Conservation (phyloP, 1,140 invertebrate species). For the Babylonia areolata region DNA sequence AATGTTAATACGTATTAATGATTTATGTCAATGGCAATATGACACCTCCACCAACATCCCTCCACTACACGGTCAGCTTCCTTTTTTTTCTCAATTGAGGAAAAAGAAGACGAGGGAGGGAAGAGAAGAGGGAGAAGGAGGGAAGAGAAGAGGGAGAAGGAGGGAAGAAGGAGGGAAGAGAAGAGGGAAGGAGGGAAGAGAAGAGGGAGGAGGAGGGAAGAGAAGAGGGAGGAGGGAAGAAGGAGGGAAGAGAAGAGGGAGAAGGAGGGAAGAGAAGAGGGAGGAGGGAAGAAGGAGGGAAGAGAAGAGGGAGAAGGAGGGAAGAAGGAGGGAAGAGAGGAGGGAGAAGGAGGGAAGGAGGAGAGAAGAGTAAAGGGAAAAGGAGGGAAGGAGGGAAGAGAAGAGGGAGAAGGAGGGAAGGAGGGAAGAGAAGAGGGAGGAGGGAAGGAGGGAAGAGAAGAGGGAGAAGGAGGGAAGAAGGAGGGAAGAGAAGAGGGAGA, state of each 20-base stretch:
- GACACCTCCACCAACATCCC: no score
- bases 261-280: no score
- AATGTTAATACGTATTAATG: no score
- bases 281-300: no score
- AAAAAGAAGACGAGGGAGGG: no score
- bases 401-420: background rate
- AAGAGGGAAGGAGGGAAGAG: background rate
- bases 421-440: background rate
- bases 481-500: background rate
- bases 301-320: no score
- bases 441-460: background rate
- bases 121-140: conserved; percentile 5
- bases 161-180: background rate
- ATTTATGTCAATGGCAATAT: no score
- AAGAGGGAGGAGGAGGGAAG: background rate
- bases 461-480: background rate
- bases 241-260: no score
- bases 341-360: no score
- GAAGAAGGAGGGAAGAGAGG: no score
- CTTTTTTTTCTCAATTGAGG: background rate
- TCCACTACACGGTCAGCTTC: no score
- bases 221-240: background rate
- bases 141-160: conserved; percentile 7
- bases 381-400: background rate
- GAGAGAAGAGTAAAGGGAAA: no score